Base-by-base conservation (phyloP, 2,888 invertebrate genomes). In the Diploptera punctata region DNA sequence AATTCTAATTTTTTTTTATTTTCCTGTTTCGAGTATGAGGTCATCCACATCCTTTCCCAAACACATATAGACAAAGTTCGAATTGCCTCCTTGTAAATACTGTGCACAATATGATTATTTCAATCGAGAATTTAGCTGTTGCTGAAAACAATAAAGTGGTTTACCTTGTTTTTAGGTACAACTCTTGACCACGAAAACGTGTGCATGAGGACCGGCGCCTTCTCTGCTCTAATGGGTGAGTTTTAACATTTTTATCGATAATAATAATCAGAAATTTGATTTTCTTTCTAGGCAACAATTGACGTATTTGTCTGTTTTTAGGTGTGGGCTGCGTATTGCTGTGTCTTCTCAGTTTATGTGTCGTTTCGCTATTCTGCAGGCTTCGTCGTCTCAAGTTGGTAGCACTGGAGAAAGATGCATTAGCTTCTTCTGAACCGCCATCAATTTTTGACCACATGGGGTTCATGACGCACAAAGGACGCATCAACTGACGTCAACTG, bases 341-440 rank as follows among this genome's bases (percentile, higher is more conserved):
- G 74, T 92, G 92, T 54, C 87, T 93, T 62, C 83, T 95, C 73
- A 87, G 89, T 0, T 91, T 91, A 9, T 90, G 91, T 0, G 85
- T 94, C 26, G 84, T 93, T 76, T 90, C 91, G 0, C 91, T 93
- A 72, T 95, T 94, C 79, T 88, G 92, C 16, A 89, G 92, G 75
- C 88, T 94, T 82, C 86, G 91, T 75, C 86, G 89, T 76, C 84
- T 80, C 7, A 74, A 76, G 62, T 79, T 79, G 74, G 83, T 82
- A 71, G 79, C 79, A 1, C 69, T 72, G 26, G 74, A 60, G 43
- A 68, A 67, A 47, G 47, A 52, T 26, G 43, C 29, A 49, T 43
- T 69, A 24, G 38, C 68, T 2, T 52, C 67, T 9, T 44, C 43
- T 33, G 47, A 19, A 24, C 47, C 71, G 10, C 44, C 67, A 0